Evolutionary conservation across 2,797 vertebrate species (phyloP), one percentile per base, ranked within the genome.

Genomic region (Leucoraja ocellata): DNA sequence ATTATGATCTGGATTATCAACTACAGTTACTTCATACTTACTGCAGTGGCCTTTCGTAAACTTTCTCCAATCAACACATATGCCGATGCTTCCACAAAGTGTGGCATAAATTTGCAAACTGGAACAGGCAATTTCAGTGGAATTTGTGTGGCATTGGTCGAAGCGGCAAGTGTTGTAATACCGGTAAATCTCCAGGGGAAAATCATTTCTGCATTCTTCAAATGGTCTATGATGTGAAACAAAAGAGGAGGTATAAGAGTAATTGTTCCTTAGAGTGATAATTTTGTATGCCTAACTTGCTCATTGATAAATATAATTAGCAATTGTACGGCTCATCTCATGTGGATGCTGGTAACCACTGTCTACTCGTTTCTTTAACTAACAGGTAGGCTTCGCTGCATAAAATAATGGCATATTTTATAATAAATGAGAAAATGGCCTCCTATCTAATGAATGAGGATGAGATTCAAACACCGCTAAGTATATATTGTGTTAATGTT

Each of bases 11-110:
- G 5, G 28, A 88, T 32, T 32, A 68, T 68, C 5, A 14, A 65
- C 18, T 65, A 36, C 71, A 74, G 7, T 74, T 25, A 74, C 23
- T 68, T 68, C 4, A 88, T 88, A 65, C 84, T 88, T 88, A 88
- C 84, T 36, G 18, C 84, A 88, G 16, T 36, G 8, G 18, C 63
- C 84, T 4, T 88, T 36, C 36, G 84, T 68, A 21, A 88, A 88
- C 16, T 32, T 88, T 88, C 84, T 88, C 84, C 84, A 88, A 14
- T 88, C n/a, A 21, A 88, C n/a, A 68, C 84, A 88, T 21, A 36
- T 21, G 32, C 28, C 28, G 18, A 32, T 88, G 63, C 63, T 14
- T 14, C 21, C 21, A 88, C 84, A 88, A 88, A 63, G n/a, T 18
- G 21, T 54, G n/a, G n/a, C 84, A 88, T 5, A 36, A 88, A n/a